phyloP scores from a whole-genome alignment of 2,888 invertebrate genomes.

The Aproaerema taeniolella region DNA sequence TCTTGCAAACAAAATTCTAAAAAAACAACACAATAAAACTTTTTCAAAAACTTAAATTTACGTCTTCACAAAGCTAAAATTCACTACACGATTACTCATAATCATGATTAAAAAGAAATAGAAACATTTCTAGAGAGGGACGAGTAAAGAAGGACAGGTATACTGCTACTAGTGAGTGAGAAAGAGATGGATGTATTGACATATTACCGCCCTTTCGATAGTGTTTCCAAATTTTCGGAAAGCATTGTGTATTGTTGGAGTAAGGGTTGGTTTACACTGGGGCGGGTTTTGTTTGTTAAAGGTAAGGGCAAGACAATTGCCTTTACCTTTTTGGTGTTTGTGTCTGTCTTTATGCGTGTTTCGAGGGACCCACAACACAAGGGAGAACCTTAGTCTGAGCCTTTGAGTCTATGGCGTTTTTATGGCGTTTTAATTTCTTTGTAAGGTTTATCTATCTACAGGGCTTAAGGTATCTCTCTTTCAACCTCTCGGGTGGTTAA shows the following conservation, averaged over 20 bases:
- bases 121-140: conserved; percentile 16
- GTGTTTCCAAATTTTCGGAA: conserved; percentile 77
- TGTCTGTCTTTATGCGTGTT: no score
- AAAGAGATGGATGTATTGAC: conserved; percentile 54
- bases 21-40: not conserved
- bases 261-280: conserved; percentile 47
- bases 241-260: conserved; percentile 60
- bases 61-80: conserved; percentile 17
- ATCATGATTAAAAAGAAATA: conserved; percentile 42
- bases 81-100: conserved; percentile 44
- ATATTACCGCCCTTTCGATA: conserved; percentile 67
- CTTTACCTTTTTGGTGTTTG: no score
- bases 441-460: no score
- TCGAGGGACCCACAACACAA: no score
- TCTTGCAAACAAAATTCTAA: not conserved
- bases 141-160: conserved; percentile 29
- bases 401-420: no score
- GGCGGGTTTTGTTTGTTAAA: no score
- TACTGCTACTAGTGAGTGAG: conserved; percentile 20
- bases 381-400: no score
- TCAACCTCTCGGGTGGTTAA: no score
- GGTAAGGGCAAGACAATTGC: no score
- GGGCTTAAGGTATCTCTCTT: no score
- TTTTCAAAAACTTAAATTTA: not conserved
- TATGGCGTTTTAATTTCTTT: no score